A percentile compares a stretch with the other conserved stretches of the same genome.
phyloP scores from a whole-genome alignment of 1,140 invertebrate genomes.

The Oscheius sp. region DNA sequence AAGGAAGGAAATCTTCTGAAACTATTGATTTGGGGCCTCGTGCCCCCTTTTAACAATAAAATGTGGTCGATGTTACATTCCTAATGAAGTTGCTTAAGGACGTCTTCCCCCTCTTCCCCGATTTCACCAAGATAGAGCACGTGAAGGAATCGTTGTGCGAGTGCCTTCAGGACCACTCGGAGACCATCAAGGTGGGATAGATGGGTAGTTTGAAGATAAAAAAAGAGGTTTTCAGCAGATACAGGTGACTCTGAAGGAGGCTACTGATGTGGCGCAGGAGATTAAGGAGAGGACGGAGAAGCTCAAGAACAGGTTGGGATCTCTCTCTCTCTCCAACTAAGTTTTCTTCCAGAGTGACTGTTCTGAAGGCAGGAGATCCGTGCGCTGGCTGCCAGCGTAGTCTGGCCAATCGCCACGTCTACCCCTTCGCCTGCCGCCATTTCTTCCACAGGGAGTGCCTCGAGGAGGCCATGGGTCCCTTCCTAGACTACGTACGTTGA shows the following conservation, averaged over 20 bases:
- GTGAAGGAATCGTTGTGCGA: slow-evolving; percentile 70
- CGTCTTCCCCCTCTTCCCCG: slow-evolving; percentile 92
- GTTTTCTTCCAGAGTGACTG: slow-evolving; percentile 68
- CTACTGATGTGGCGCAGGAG: slow-evolving; percentile 79
- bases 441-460: slow-evolving; percentile 90
- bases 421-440: slow-evolving; percentile 89
- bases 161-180: slow-evolving; percentile 37
- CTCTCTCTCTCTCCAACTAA: neutral
- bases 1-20: neutral
- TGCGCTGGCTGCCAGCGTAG: slow-evolving; percentile 79
- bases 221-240: neutral
- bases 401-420: slow-evolving; percentile 80
- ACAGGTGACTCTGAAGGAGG: slow-evolving; percentile 73
- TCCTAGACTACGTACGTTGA: slow-evolving; percentile 23
- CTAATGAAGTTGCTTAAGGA: no score
- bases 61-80: no score
- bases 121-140: slow-evolving; percentile 95
- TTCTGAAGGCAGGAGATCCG: slow-evolving; percentile 73
- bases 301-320: slow-evolving; percentile 31
- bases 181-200: slow-evolving; percentile 33
- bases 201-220: neutral
- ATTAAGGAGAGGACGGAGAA: slow-evolving; percentile 76
- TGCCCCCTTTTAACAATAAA: no score
- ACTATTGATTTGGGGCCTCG: neutral
- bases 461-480: slow-evolving; percentile 64